phyloP scores from a whole-genome alignment of 2,797 vertebrate genomes.

The Rhodeus uyekii region DNA sequence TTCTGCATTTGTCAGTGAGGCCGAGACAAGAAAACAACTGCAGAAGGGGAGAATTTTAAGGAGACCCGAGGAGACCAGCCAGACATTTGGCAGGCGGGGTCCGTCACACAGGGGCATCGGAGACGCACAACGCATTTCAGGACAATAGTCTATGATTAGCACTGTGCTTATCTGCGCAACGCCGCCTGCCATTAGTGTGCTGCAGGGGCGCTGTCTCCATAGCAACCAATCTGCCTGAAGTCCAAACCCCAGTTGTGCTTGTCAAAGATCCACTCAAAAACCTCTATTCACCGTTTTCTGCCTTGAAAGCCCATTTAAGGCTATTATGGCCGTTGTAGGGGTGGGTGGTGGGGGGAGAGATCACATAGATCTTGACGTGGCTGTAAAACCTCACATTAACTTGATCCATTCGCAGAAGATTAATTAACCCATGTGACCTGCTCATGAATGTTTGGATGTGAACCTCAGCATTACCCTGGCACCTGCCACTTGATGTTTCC shows the following conservation, averaged over 20 bases:
- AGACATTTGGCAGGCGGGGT: constrained; percentile 27
- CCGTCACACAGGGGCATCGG: background rate
- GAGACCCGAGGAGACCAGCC: background rate
- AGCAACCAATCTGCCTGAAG: constrained; percentile 51
- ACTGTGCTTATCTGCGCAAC: constrained; percentile 30
- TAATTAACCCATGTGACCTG: constrained; percentile 12
- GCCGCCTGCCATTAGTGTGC: constrained; percentile 40
- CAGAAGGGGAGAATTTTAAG: background rate
- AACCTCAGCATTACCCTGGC: background rate
- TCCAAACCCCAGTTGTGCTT: constrained; percentile 45
- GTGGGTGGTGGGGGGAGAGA: background rate
- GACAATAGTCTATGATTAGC: constrained; percentile 50
- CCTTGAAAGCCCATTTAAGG: constrained; percentile 36
- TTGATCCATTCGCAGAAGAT: background rate
- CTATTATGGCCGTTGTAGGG: background rate
- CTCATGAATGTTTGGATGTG: background rate
- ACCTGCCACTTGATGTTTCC: constrained; percentile 13
- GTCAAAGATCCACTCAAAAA: constrained; percentile 42
- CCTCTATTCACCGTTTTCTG: constrained; percentile 34
- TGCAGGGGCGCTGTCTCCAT: constrained; percentile 47
- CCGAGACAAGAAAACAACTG: constrained; percentile 7
- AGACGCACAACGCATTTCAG: constrained; percentile 28
- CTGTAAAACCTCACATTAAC: constrained; percentile 16
- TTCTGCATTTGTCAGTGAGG: constrained; percentile 1
- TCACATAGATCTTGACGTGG: background rate